Conservation (phyloP, 2,888 invertebrate genomes). For the Colostygia pectinataria region DNA sequence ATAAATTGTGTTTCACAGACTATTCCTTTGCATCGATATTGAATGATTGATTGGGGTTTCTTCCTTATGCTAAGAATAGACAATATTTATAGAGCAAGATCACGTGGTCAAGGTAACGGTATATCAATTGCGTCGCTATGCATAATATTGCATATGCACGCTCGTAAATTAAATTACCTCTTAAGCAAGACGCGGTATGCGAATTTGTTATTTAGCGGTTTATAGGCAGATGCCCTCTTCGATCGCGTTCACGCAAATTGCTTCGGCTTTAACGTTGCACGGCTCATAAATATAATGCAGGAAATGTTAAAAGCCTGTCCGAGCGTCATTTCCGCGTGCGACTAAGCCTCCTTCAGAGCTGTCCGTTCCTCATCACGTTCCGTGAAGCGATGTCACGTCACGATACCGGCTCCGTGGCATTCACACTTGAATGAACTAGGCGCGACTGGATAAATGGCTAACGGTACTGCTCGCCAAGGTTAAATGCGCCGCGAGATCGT, state of each 20-base stretch:
- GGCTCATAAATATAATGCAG: conserved; percentile 26
- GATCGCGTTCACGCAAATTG: conserved; percentile 23
- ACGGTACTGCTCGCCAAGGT: conserved; percentile 35
- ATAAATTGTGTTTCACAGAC: conserved; percentile 4
- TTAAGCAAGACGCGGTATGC: background rate
- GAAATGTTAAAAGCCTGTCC: conserved; percentile 33
- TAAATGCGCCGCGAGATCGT: conserved; percentile 27
- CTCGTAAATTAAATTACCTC: conserved; percentile 15
- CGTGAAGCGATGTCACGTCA: conserved; percentile 40
- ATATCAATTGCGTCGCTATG: conserved; percentile 6
- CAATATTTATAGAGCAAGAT: background rate
- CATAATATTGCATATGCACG: conserved; percentile 12
- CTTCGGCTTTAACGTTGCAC: conserved; percentile 17
- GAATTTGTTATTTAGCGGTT: conserved; percentile 20
- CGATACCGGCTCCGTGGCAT: conserved; percentile 27
- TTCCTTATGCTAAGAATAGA: background rate
- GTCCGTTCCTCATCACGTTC: conserved; percentile 25
- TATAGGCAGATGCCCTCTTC: conserved; percentile 24
- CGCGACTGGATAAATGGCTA: conserved; percentile 33
- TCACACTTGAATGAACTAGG: conserved; percentile 39
- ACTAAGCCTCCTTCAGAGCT: conserved; percentile 28
- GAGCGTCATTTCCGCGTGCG: conserved; percentile 40
- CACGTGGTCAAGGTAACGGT: background rate
- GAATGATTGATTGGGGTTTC: conserved; percentile 1
- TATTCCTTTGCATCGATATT: conserved; percentile 12